These are phyloP conservation scores for Diachasma alloeum DNA, from an alignment of 1,140 invertebrate genomes.

Conservation along the genomic window DNA sequence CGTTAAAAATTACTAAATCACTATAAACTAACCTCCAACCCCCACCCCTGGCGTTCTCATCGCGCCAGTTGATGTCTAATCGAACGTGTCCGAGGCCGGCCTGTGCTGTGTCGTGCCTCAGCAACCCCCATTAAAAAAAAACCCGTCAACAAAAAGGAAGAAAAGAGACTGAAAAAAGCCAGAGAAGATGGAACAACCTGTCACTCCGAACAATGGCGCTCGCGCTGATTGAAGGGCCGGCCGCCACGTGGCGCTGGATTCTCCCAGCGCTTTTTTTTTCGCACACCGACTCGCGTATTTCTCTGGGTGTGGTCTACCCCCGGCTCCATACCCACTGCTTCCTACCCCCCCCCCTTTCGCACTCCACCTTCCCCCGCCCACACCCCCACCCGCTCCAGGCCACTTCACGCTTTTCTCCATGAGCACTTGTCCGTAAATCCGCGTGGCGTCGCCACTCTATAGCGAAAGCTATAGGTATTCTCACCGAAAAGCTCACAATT, in stretches of 20 bases:
- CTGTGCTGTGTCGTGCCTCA: not conserved
- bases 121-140: not conserved
- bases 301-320: conserved; percentile 33
- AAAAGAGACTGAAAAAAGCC: not conserved
- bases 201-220: not conserved
- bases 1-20: conserved; percentile 2
- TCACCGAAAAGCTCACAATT: not conserved
- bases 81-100: not conserved
- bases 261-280: conserved; percentile 13
- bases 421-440: not conserved
- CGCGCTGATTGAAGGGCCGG: not conserved
- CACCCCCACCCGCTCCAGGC: too few relatives aligned
- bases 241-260: not conserved
- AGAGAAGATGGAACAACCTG: not conserved
- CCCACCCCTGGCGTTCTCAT: not conserved
- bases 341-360: not conserved
- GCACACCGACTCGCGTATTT: conserved; percentile 4
- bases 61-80: conserved; percentile 13
- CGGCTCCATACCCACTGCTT: not conserved
- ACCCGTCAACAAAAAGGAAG: not conserved
- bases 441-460: not conserved
- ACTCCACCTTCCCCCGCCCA: too few relatives aligned
- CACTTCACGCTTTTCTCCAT: not conserved
- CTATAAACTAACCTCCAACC: not conserved
- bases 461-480: not conserved